Evolutionary conservation across 1,140 invertebrate species (phyloP), one percentile per base, ranked within the genome.

Genomic region (Capitella teleta): DNA sequence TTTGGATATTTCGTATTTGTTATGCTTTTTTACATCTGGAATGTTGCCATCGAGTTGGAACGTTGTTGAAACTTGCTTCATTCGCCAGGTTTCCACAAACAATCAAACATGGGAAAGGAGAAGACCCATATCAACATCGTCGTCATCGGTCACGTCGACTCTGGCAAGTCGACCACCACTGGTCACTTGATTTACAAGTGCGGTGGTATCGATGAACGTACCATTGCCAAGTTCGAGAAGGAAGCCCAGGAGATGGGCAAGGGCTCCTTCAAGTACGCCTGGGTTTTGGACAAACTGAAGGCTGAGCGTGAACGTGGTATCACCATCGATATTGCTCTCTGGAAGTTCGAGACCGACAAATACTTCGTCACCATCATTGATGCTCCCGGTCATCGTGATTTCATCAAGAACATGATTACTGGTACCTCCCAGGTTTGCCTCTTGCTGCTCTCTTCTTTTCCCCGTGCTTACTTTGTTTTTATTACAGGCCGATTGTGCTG

Each of bases 371-470:
- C 95, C 58, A 96, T 98, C 73, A 98, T 98, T 74, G 95, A 98
- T 73, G 94, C 95, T 21, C 95, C 95, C 12, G 95, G 95, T 10
- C 95, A 98, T 76, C 84, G 94, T 72, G 95, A 98, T 81, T 98
- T 98, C 81, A 98, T 98, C 77, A 98, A 98, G 78, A 98, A 98
- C 82, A 98, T 98, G 95, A 98, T 98, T 66, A 98, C 94, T 43
- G 92, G 92, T 50, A 96, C 92, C 12, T 95, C 88, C 26, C 90
- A 94, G 75, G 74, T 77, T 54, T 2, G 38, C 25, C 14, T 40
- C 8, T 40, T 5, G 38, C 6, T 21, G 25, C 19, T 40, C n/a
- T 37, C 2, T 37, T n/a, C 36, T 54, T 53, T 8, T 10, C 25
- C 14, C 36, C 14, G 24, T 14, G 34, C 10, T 8, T n/a, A n/a